Base-by-base conservation (phyloP, 2,888 invertebrate genomes). In the Drosophila picticornis region DNA sequence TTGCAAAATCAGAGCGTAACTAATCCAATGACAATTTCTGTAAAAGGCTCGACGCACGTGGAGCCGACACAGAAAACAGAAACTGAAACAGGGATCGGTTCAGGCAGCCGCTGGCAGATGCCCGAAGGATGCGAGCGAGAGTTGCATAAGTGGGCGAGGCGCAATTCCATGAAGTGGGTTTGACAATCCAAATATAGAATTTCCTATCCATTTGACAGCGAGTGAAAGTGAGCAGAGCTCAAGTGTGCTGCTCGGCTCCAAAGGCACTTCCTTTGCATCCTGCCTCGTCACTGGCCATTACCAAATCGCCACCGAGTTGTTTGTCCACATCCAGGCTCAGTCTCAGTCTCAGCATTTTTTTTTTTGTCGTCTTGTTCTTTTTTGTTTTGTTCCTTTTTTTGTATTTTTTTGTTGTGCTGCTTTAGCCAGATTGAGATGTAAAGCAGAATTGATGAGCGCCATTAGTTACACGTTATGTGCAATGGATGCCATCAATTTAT, bases 401-500 rank as follows among this genome's bases (percentile, higher is more conserved):
- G 25, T 25, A 25, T 46, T 60, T 55, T 77, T 65, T 57, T 56
- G 32, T 65, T 69, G 74, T 80, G 79, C 81, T 73, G 77, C 91
- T 81, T 88, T 91, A 92, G 92, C 92, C 93, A 93, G 93, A 93
- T 93, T 93, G 93, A 93, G 93, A 93, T 93, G 94, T 94, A 94
- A 93, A 93, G 93, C 92, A 93, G 93, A 93, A 93, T 93, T 93
- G 93, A 93, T 93, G 93, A 92, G 92, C 89, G 91, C 92, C 93
- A 93, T 93, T 93, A 93, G 93, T 93, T 93, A 93, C 93, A 93
- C 93, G 93, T 93, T 93, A 93, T 93, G 92, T 93, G 93, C 93
- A 93, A 93, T 93, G 93, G 93, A 93, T 93, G 92, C 93, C 93
- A 93, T 93, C 93, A 93, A 93, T 93, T 93, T 93, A 93, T 93